Evolutionary conservation across 2,797 vertebrate genomes (phyloP).

Genomic region (Fistularia commersonii): DNA sequence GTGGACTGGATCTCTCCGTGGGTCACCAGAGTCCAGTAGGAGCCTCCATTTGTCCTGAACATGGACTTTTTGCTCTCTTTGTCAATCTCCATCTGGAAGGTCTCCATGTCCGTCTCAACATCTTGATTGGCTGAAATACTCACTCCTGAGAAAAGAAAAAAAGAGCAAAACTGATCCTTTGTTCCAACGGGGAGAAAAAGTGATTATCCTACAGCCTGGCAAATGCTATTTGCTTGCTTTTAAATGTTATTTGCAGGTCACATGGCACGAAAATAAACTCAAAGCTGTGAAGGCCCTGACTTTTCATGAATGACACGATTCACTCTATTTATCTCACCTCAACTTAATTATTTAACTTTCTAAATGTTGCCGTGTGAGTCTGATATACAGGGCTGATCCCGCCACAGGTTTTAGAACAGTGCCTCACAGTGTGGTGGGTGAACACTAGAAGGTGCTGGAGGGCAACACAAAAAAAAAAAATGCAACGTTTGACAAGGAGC

Average conservation of each 20-base stretch:
- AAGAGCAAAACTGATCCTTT: neutral
- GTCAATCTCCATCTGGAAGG: conserved; percentile 96
- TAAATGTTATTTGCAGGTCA: neutral
- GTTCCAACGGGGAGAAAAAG: conserved; percentile 14
- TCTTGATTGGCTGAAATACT: conserved; percentile 97
- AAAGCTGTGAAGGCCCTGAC: too few relatives aligned
- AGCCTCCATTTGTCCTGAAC: conserved; percentile 88
- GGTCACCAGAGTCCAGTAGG: conserved; percentile 91
- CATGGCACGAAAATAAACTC: neutral
- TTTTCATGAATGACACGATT: too few relatives aligned
- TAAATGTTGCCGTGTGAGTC: too few relatives aligned
- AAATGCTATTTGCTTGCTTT: neutral
- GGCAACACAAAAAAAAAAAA: neutral
- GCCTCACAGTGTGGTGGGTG: neutral
- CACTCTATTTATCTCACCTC: too few relatives aligned
- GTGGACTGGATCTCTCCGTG: conserved; percentile 93
- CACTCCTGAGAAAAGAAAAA: conserved; percentile 74
- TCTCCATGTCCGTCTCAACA: conserved; percentile 90
- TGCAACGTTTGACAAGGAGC: too few relatives aligned
- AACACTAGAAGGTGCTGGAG: neutral
- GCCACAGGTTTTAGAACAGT: too few relatives aligned
- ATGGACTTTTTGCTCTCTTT: conserved; percentile 87
- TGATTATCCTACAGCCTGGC: neutral
- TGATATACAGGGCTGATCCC: too few relatives aligned
- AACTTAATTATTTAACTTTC: too few relatives aligned